Percentiles rank a stretch among this genome's conserved stretches.
Conservation (phyloP, 2,113 vertebrate species). For the Tetrax tetrax region DNA sequence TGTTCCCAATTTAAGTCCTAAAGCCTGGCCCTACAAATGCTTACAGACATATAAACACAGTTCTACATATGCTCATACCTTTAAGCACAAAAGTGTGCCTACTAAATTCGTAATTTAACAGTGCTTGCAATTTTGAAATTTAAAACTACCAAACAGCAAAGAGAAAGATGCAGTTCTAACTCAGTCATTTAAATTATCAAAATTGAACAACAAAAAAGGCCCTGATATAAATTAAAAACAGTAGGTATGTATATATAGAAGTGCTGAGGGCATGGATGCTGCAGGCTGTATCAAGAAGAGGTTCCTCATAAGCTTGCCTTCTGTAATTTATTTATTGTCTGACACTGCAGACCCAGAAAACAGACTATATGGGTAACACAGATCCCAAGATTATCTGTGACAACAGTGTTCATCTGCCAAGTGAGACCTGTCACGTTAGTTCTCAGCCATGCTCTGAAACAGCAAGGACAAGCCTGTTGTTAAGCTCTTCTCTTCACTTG, state of each 20-base stretch:
- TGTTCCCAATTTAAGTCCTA: not conserved
- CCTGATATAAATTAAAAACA: not conserved
- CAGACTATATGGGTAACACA: not conserved
- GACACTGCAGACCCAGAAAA: not conserved
- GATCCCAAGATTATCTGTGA: not conserved
- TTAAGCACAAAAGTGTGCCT: not conserved
- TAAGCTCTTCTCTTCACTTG: not conserved
- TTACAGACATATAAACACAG: not conserved
- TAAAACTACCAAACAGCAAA: not conserved
- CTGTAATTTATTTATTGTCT: not conserved
- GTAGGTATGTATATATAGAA: not conserved
- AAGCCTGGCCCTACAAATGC: not conserved
- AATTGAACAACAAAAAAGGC: not conserved
- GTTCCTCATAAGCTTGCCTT: not conserved
- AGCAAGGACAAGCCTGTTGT: conserved; percentile 5
- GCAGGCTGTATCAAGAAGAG: not conserved
- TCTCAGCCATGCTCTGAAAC: not conserved
- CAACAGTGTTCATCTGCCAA: not conserved
- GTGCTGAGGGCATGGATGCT: not conserved
- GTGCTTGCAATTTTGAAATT: not conserved
- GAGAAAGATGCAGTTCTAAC: not conserved
- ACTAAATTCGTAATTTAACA: not conserved
- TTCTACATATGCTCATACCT: not conserved
- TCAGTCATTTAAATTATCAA: not conserved
- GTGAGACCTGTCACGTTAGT: not conserved